Base-by-base conservation (phyloP, 2,888 invertebrate species). In the Venustoraphidia nigricollis region DNA sequence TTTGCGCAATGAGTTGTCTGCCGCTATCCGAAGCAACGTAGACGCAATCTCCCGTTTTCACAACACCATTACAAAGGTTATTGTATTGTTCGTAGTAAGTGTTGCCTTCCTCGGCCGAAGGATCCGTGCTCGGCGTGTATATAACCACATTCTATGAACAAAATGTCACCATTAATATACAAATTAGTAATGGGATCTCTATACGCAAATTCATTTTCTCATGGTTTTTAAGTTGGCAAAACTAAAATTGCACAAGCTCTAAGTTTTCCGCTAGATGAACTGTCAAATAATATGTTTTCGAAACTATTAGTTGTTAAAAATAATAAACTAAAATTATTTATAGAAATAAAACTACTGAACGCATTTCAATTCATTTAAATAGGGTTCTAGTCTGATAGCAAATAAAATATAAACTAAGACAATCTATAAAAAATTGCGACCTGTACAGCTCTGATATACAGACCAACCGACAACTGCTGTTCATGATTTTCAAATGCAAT, bases 81-180 rank as follows among this genome's bases (percentile, higher is more conserved):
- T 88, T 89, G 65, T 87, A 89, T 62, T 97, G 96, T 63, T 96
- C 94, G 66, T 88, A 97, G 68, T 91, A 93, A 0, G 81, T 82
- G 63, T 83, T 83, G 53, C 83, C 86, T 52, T 83, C 80, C 59
- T 85, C 86, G 0, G 79, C 77, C 48, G 77, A 78, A 38, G 76
- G 64, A 44, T 61, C 60, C 1, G 52, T 45, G 39, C 55, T 52
- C 0, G 77, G 70, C 52, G 79, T 78, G 62, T 79, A 81, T 60
- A 84, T 76, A 43, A 81, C 77, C 8, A 93, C 84, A 66, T 92
- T 91, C 83, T 89, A 64, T 6, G 27, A 27, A 27, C 27, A 27
- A 27, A 27, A 27, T 27, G 27, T 6, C 27, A 27, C 3, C 6
- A 27, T 27, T 27, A 27, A 5, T 6, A 27, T 6, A 27, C 27